phyloP scores from a whole-genome alignment of 2,888 invertebrate species.

The Drosophila cognata region DNA sequence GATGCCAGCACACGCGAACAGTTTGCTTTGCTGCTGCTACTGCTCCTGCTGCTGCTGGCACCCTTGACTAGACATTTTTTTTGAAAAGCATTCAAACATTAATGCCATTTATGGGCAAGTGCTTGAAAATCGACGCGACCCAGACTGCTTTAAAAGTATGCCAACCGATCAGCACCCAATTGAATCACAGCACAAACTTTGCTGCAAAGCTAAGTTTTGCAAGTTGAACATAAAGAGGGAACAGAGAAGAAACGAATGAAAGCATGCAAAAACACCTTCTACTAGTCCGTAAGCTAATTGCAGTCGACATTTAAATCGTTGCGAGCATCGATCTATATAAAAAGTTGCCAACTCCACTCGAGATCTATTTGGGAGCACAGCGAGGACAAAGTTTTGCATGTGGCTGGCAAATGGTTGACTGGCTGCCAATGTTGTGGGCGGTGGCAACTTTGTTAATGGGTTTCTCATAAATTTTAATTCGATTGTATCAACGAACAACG shows the following conservation, averaged over 20 bases:
- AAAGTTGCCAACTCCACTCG: slow-evolving; percentile 40
- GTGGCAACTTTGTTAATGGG: slow-evolving; percentile 76
- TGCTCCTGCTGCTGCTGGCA: slow-evolving; percentile 25
- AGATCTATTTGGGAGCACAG: slow-evolving; percentile 33
- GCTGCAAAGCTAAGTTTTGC: background rate
- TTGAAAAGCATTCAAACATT: slow-evolving; percentile 61
- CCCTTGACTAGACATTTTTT: slow-evolving; percentile 53
- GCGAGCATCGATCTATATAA: slow-evolving; percentile 64
- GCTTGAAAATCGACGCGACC: background rate
- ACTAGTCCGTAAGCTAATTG: slow-evolving; percentile 47
- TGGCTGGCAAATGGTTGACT: slow-evolving; percentile 52
- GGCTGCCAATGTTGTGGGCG: slow-evolving; percentile 51
- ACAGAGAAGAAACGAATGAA: too few relatives aligned
- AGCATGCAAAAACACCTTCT: slow-evolving; percentile 1
- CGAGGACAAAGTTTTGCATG: slow-evolving; percentile 68
- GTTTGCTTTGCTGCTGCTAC: slow-evolving; percentile 61
- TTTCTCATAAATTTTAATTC: slow-evolving; percentile 81
- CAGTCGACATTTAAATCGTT: slow-evolving; percentile 61
- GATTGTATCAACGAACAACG: slow-evolving; percentile 63
- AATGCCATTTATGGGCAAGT: slow-evolving; percentile 46
- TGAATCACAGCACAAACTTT: slow-evolving; percentile 27
- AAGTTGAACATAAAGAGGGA: background rate
- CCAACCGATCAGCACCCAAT: slow-evolving; percentile 18
- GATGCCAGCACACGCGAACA: slow-evolving; percentile 70
- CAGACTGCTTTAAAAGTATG: background rate